Conservation (phyloP, 2,797 vertebrate species). For the Sitta carolinensis region DNA sequence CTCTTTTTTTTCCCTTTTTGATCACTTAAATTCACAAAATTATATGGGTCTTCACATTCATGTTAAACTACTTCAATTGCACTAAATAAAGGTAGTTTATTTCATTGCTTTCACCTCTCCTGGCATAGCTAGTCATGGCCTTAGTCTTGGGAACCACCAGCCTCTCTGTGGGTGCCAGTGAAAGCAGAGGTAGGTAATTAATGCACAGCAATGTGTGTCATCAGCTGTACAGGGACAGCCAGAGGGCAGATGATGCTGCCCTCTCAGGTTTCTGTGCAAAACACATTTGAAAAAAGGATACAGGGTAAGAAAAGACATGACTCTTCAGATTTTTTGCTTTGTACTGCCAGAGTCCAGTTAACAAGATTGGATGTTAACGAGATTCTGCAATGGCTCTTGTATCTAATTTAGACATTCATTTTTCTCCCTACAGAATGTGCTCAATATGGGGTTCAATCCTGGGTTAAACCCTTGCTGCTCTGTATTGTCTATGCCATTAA, state of each 20-base stretch:
- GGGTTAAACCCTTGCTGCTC: slow-evolving; percentile 59
- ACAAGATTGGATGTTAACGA: slow-evolving; percentile 19
- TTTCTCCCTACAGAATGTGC: slow-evolving; percentile 27
- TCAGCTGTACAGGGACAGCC: neutral
- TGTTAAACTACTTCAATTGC: neutral
- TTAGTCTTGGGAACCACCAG: neutral
- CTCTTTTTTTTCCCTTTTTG: neutral
- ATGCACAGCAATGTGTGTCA: neutral
- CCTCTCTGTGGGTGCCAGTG: neutral
- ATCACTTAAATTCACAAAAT: neutral
- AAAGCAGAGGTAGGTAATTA: neutral
- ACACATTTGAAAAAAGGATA: neutral
- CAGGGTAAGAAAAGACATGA: neutral
- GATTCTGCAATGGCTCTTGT: slow-evolving; percentile 19
- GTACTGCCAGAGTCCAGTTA: slow-evolving; percentile 16
- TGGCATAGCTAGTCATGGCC: neutral
- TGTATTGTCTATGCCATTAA: slow-evolving; percentile 49
- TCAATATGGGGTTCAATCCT: slow-evolving; percentile 39
- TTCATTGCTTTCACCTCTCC: neutral
- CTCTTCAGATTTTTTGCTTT: neutral
- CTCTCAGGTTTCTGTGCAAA: neutral
- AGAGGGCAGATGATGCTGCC: neutral
- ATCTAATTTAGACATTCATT: slow-evolving; percentile 50
- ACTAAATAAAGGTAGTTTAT: neutral
- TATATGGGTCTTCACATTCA: accelerated